A percentile compares a stretch with the other conserved stretches of the same genome.
phyloP scores from a whole-genome alignment of 1,140 invertebrate genomes.

The Drosophila chauvacae region DNA sequence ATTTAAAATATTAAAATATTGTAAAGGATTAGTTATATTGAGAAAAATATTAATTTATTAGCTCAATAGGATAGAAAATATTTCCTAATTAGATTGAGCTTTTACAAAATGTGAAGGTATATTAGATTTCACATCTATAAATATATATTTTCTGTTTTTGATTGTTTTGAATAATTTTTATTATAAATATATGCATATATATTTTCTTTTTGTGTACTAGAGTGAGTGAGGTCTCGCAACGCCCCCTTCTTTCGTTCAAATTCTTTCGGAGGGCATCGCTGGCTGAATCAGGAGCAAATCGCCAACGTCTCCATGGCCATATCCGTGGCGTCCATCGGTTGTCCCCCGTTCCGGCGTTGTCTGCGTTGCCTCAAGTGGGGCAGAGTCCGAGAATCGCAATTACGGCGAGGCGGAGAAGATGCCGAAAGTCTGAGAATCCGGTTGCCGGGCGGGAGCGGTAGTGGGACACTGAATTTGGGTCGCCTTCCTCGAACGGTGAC shows the following conservation, averaged over 20 bases:
- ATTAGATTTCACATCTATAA: neutral
- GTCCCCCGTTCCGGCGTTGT: constrained; percentile 32
- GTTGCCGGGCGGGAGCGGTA: neutral
- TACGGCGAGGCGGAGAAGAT: constrained; percentile 4
- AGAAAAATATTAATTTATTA: neutral
- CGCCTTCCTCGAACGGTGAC: constrained; percentile 56
- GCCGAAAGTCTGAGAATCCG: constrained; percentile 6
- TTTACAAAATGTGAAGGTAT: neutral
- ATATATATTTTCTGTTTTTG: neutral
- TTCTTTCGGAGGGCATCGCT: constrained; percentile 21
- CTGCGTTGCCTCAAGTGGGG: constrained; percentile 49
- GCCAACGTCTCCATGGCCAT: constrained; percentile 58
- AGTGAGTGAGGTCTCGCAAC: constrained; percentile 28
- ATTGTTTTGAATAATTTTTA: neutral
- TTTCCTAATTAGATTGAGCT: neutral
- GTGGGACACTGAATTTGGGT: constrained; percentile 58
- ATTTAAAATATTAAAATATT: neutral
- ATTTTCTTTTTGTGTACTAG: neutral
- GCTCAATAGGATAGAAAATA: neutral
- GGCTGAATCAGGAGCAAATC: constrained; percentile 18
- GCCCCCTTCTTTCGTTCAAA: constrained; percentile 48
- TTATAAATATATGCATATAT: too few relatives aligned
- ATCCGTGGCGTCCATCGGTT: constrained; percentile 48
- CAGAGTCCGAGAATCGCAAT: constrained; percentile 11
- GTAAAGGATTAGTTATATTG: neutral